Evolutionary conservation across 2,888 invertebrate genomes (phyloP), one percentile per base, ranked within the genome.

Genomic region (Desoria tigrina): DNA sequence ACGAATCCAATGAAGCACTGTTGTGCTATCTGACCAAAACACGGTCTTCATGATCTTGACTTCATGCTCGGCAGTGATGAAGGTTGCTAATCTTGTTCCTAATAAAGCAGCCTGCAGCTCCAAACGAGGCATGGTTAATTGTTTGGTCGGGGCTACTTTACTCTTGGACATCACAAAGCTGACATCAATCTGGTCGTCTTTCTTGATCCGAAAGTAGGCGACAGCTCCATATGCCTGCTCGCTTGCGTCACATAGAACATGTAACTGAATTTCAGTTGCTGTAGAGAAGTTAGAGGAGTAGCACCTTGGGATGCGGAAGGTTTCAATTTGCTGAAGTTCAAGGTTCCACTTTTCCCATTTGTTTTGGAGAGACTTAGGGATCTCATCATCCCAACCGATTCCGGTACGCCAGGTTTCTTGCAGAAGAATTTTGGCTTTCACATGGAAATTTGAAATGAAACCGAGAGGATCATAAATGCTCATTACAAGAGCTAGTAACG

Each of bases 381-480:
- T n/a, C n/a, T n/a, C n/a, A n/a, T n/a, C n/a, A n/a, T n/a, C n/a
- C n/a, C n/a, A n/a, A n/a, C n/a, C n/a, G n/a, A n/a, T n/a, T n/a
- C n/a, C n/a, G n/a, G n/a, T n/a, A n/a, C n/a, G 55, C 78, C 78
- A 78, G 7, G 77, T 62, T 27, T 74, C 59, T 64, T 78, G 78
- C 4, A 77, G 45, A 11, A 78, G 49, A 2, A 78, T 61, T 32
- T 78, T 78, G 1, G 66, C 73, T n/a, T n/a, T 61, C 0, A 78
- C 62, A 1, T 66, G 57, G 16, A 73, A 65, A 3, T 75, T 76
- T 16, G 67, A 60, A 2, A 77, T 16, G 50, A 78, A 69, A 54
- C 78, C 79, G 11, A 78, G 50, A 0, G 79, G 78, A 62, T 79
- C 78, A 61, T 74, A 79, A 1, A 77, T 14, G 1, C 62, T 66